Evolutionary conservation across 92 coral and sea anemone genomes (phyloP).

Genomic region (Plumapathes pennacea): DNA sequence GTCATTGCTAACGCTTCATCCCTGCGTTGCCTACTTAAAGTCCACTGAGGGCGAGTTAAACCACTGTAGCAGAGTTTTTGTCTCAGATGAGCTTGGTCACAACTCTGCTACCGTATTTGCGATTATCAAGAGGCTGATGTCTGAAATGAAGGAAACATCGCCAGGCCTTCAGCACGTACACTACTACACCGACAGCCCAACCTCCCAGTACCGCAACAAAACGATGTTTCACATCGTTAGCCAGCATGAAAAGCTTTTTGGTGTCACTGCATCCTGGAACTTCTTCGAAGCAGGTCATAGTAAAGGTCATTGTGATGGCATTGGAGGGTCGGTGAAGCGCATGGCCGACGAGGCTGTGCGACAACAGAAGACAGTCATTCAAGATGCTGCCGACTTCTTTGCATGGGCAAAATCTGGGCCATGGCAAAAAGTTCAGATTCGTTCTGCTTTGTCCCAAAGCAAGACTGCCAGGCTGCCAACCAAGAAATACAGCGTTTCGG

Average conservation of each 20-base stretch:
- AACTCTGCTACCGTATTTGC: conserved; percentile 21
- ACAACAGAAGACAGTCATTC: conserved; percentile 25
- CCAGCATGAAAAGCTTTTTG: conserved; percentile 18
- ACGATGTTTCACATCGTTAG: conserved; percentile 31
- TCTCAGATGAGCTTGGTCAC: conserved; percentile 33
- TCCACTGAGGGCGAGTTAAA: neutral
- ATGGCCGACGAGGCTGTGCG: conserved; percentile 52
- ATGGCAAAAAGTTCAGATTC: conserved; percentile 7
- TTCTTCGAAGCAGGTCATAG: conserved; percentile 53
- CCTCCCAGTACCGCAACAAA: conserved; percentile 58
- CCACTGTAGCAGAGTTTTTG: conserved; percentile 39
- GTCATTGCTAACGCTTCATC: conserved; percentile 55
- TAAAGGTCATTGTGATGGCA: conserved; percentile 43
- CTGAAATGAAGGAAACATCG: conserved; percentile 2
- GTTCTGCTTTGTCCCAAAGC: conserved; percentile 16
- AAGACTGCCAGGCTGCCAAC: conserved; percentile 9
- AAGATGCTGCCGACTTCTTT: conserved; percentile 42
- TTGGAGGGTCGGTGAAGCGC: conserved; percentile 38
- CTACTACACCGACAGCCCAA: conserved; percentile 54
- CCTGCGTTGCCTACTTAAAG: conserved; percentile 41
- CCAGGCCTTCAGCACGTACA: conserved; percentile 17
- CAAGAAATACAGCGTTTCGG: conserved; percentile 14
- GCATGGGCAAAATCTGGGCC: conserved; percentile 27
- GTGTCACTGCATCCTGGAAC: conserved; percentile 32
- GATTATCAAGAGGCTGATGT: conserved; percentile 19